phyloP scores from a whole-genome alignment of 2,113 vertebrate species.

The Pollimyrus isidori region DNA sequence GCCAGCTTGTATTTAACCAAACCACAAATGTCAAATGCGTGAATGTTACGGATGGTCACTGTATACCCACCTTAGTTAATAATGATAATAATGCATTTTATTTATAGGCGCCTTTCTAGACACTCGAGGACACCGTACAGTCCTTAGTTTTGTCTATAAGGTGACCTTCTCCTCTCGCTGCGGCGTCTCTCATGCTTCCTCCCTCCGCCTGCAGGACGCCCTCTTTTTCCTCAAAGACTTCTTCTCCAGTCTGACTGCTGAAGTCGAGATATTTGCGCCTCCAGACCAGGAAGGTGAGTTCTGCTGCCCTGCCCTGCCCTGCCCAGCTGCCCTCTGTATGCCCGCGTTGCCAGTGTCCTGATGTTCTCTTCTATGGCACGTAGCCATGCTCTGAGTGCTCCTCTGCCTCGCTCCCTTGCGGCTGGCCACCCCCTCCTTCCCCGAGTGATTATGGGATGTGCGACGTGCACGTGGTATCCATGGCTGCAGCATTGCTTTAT shows the following conservation, averaged over 20 bases:
- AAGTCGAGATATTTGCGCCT: constrained; percentile 84
- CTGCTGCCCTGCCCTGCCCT: not conserved
- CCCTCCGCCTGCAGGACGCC: constrained; percentile 69
- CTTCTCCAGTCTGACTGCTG: constrained; percentile 83
- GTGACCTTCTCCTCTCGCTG: not conserved
- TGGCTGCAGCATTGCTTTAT: not conserved
- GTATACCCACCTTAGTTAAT: not conserved
- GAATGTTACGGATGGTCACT: not conserved
- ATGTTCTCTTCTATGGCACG: not conserved
- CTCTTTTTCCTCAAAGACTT: constrained; percentile 98
- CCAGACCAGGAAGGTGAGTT: constrained; percentile 84
- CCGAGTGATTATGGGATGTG: not conserved
- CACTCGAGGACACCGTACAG: too few relatives aligned
- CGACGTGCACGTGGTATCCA: not conserved
- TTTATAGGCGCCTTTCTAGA: too few relatives aligned
- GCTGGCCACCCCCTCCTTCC: not conserved
- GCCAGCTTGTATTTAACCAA: too few relatives aligned
- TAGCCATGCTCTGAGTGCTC: not conserved
- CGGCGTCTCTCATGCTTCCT: not conserved
- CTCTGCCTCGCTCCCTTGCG: not conserved
- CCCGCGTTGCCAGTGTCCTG: too few relatives aligned
- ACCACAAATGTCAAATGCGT: not conserved
- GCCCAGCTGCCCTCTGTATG: too few relatives aligned
- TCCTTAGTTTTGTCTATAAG: not conserved
- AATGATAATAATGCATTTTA: too few relatives aligned